phyloP scores from a whole-genome alignment of 2,113 vertebrate genomes.

The Cololabis saira region DNA sequence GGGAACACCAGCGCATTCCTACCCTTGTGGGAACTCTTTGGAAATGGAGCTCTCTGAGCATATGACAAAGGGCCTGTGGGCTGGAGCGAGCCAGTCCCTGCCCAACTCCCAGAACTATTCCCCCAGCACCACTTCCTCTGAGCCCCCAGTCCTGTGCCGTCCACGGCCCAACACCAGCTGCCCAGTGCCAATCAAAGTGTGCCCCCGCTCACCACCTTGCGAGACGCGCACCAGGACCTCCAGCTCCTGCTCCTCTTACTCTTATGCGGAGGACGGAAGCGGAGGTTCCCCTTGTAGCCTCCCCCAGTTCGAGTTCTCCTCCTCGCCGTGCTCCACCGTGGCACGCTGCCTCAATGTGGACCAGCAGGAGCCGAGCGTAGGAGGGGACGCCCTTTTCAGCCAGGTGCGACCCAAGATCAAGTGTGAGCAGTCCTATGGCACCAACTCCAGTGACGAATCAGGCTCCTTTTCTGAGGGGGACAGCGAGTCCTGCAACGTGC shows the following conservation, averaged over 20 bases:
- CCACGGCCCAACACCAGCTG: constrained; percentile 97
- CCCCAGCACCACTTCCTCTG: constrained; percentile 80
- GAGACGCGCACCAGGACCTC: constrained; percentile 97
- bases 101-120: constrained; percentile 92
- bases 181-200: constrained; percentile 99
- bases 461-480: constrained; percentile 99
- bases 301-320: constrained; percentile 97
- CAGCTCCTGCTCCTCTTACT: constrained; percentile 98
- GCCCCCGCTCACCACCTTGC: constrained; percentile 94
- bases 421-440: constrained; percentile 98
- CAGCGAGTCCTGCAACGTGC: constrained; percentile 97
- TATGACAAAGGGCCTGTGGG: constrained; percentile 93
- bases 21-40: constrained; percentile 90
- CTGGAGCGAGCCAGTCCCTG: constrained; percentile 91
- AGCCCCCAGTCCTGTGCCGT: constrained; percentile 87
- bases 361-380: constrained; percentile 89
- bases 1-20: constrained; percentile 91
- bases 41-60: constrained; percentile 94
- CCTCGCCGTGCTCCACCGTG: constrained; percentile 95
- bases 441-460: constrained; percentile 98
- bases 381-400: constrained; percentile 88
- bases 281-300: constrained; percentile 97
- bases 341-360: constrained; percentile 89
- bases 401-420: constrained; percentile 95
- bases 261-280: constrained; percentile 95